phyloP scores from a whole-genome alignment of 2,888 invertebrate genomes.

The Hoplodrina ambigua region DNA sequence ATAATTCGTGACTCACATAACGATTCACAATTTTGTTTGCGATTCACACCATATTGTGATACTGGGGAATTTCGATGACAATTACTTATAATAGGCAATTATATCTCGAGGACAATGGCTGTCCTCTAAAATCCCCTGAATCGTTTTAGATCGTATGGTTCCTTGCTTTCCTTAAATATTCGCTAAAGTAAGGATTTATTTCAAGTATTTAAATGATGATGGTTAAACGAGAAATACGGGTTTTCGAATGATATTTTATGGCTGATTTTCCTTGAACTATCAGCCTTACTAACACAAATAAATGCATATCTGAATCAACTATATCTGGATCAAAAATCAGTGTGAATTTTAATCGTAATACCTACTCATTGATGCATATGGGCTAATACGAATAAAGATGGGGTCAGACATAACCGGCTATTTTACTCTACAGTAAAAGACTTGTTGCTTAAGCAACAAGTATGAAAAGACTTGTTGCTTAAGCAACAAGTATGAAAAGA shows the following conservation, averaged over 20 bases:
- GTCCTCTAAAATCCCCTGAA: neutral
- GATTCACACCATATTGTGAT: conserved; percentile 28
- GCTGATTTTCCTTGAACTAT: no score
- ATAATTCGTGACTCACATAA: conserved; percentile 66
- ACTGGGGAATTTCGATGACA: conserved; percentile 1
- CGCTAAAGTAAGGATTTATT: conserved; percentile 2
- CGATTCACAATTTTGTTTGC: conserved; percentile 44
- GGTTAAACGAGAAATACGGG: neutral
- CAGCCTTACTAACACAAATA: no score
- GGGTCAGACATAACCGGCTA: no score
- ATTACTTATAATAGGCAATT: neutral
- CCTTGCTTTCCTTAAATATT: neutral
- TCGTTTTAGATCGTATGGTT: neutral
- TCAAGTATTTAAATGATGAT: neutral
- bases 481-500: no score
- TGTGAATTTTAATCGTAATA: no score
- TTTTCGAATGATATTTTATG: neutral
- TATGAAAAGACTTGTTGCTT: no score
- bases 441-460: no score
- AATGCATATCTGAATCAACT: no score
- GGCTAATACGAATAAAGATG: no score
- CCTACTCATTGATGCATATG: no score
- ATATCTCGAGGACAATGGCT: neutral
- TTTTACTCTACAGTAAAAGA: neutral
- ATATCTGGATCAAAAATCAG: no score